A percentile compares a stretch with the other conserved stretches of the same genome.
Evolutionary conservation across 2,113 vertebrate species (phyloP).

Genomic region (Oenanthe melanoleuca): DNA sequence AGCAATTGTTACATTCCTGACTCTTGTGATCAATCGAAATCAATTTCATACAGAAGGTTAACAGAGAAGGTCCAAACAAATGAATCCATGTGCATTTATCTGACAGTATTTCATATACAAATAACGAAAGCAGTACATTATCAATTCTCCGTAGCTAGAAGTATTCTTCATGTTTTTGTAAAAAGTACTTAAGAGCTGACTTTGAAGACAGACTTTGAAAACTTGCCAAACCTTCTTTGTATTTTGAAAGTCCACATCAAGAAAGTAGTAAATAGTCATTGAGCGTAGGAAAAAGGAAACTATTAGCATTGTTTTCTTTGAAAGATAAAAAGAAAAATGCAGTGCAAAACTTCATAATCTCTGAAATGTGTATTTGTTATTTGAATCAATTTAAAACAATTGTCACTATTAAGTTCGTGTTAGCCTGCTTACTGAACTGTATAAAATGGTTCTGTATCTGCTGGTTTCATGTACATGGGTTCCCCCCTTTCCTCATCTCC

Average conservation of each 20-base stretch:
- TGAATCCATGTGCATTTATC: conserved; percentile 69
- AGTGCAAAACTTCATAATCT: conserved; percentile 81
- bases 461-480: conserved; percentile 36
- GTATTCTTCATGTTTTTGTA: conserved; percentile 78
- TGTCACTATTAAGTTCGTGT: conserved; percentile 68
- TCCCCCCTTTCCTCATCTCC: conserved; percentile 4
- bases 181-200: conserved; percentile 78
- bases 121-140: conserved; percentile 74
- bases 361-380: conserved; percentile 81
- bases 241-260: conserved; percentile 85
- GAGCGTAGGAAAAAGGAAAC: conserved; percentile 86
- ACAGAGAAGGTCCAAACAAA: conserved; percentile 66
- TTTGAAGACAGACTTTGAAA: conserved; percentile 82
- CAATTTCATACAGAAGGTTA: conserved; percentile 71
- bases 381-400: conserved; percentile 78
- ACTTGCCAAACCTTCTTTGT: conserved; percentile 82
- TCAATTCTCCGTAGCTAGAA: conserved; percentile 74
- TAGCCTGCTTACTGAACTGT: conserved; percentile 64
- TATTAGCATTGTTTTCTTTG: conserved; percentile 86
- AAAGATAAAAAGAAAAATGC: conserved; percentile 82
- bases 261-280: conserved; percentile 78
- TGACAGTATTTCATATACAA: conserved; percentile 75
- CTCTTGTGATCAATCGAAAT: conserved; percentile 74
- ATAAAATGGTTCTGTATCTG: conserved; percentile 65
- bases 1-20: conserved; percentile 69